These are phyloP conservation scores for Eumerus sabulonum DNA, from an alignment of 2,888 invertebrate genomes.

Conservation along the genomic window DNA sequence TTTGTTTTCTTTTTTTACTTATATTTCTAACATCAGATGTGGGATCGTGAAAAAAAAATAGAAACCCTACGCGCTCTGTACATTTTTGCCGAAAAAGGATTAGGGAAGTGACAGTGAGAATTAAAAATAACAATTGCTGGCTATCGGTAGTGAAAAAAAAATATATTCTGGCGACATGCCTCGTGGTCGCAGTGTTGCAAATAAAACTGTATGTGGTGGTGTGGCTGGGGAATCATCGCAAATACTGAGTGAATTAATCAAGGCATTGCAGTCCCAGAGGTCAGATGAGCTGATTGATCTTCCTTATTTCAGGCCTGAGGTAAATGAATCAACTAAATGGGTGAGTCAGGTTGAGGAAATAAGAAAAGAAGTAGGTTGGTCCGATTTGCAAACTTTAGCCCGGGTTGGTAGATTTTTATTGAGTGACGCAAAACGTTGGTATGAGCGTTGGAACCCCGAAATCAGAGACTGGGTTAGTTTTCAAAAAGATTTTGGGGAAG, in stretches of 20 bases:
- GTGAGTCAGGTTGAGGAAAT: conserved; percentile 12
- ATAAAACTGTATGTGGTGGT: too few species aligned
- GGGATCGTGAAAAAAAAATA: too few species aligned
- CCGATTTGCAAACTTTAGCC: conserved; percentile 12
- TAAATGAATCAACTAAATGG: conserved; percentile 5
- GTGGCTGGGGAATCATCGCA: conserved; percentile 7
- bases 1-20: too few species aligned
- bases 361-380: conserved; percentile 22
- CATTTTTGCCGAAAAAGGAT: too few species aligned
- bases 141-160: too few species aligned
- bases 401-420: conserved; percentile 9
- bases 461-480: conserved; percentile 5
- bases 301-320: conserved; percentile 13
- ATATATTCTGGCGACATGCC: too few species aligned
- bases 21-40: too few species aligned
- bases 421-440: not conserved
- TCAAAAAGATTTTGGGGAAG: conserved; percentile 12
- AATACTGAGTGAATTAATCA: not conserved
- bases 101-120: too few species aligned
- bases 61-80: too few species aligned
- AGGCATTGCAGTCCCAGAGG: conserved; percentile 3
- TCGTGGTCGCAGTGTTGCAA: too few species aligned
- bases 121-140: too few species aligned
- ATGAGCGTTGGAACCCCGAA: conserved; percentile 12
- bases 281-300: conserved; percentile 13